A percentile compares a stretch with the other conserved stretches of the same genome.
Conservation (phyloP, 2,888 invertebrate genomes). For the Xanthia icteritia region DNA sequence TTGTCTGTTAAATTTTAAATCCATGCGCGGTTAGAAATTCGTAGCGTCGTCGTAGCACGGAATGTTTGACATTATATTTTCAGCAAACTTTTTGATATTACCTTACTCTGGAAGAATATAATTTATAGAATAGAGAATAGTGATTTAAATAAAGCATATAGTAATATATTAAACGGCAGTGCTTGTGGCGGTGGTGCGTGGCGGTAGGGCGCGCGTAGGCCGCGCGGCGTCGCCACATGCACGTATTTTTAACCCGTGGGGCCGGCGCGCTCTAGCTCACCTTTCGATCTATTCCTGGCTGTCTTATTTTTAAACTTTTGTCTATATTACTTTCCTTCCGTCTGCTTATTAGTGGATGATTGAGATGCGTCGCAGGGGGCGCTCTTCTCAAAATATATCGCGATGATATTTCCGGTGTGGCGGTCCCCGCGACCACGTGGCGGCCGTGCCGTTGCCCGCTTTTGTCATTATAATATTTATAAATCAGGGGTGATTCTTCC, state of each 20-base stretch:
- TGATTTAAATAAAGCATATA: constrained; percentile 25
- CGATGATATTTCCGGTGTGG: constrained; percentile 85
- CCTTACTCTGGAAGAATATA: constrained; percentile 4
- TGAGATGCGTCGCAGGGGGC: constrained; percentile 90
- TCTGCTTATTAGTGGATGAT: constrained; percentile 90
- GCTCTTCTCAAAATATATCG: constrained; percentile 83
- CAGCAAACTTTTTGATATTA: background rate
- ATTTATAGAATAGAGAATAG: constrained; percentile 6
- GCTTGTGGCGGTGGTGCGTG: constrained; percentile 55
- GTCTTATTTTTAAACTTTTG: constrained; percentile 89
- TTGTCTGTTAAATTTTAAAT: background rate
- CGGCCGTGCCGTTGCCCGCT: constrained; percentile 70
- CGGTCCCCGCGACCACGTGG: constrained; percentile 77
- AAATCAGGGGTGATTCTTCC: constrained; percentile 68
- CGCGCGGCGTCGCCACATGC: constrained; percentile 78
- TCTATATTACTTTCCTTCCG: constrained; percentile 90
- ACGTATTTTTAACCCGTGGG: constrained; percentile 86
- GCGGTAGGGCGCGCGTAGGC: constrained; percentile 79
- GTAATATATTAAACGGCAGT: constrained; percentile 34
- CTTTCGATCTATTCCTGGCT: constrained; percentile 88
- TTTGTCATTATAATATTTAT: constrained; percentile 74
- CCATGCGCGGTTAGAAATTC: background rate
- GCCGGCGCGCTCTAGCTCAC: constrained; percentile 88
- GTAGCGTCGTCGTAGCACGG: background rate
- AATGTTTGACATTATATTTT: background rate